These are phyloP conservation scores for Apodemus speciosus DNA, from an alignment of 2,113 vertebrate genomes.

Conservation along the genomic window DNA sequence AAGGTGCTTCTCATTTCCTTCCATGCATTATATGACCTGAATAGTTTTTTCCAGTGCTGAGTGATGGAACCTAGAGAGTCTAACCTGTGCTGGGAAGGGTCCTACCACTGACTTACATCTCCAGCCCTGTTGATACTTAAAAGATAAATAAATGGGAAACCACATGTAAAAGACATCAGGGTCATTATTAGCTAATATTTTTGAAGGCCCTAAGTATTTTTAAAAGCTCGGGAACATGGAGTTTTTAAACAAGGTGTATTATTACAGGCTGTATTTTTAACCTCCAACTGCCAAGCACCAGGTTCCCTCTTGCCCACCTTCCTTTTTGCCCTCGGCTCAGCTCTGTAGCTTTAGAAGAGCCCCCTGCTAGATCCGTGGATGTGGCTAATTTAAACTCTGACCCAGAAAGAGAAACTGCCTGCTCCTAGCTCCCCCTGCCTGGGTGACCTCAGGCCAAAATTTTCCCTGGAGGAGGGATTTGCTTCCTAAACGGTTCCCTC, in stretches of 20 bases:
- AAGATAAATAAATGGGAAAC: not conserved
- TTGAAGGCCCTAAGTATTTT: not conserved
- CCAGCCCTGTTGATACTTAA: not conserved
- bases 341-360: not conserved
- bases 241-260: not conserved
- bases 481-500: not conserved
- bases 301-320: not conserved
- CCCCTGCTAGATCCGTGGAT: not conserved
- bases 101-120: not conserved
- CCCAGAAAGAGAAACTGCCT: not conserved
- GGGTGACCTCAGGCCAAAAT: not conserved
- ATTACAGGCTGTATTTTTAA: not conserved
- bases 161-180: not conserved
- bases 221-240: conserved; percentile 19
- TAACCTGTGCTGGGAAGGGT: not conserved
- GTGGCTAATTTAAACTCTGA: not conserved
- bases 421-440: not conserved
- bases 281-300: not conserved
- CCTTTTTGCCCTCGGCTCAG: not conserved
- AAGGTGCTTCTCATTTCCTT: not conserved
- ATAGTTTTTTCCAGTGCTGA: not conserved
- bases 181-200: not conserved
- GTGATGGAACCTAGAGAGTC: not conserved
- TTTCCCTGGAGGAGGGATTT: fast-evolving
- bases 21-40: not conserved